These are phyloP conservation scores for Diarsia rubi DNA, from an alignment of 2,888 invertebrate genomes.

Conservation along the genomic window DNA sequence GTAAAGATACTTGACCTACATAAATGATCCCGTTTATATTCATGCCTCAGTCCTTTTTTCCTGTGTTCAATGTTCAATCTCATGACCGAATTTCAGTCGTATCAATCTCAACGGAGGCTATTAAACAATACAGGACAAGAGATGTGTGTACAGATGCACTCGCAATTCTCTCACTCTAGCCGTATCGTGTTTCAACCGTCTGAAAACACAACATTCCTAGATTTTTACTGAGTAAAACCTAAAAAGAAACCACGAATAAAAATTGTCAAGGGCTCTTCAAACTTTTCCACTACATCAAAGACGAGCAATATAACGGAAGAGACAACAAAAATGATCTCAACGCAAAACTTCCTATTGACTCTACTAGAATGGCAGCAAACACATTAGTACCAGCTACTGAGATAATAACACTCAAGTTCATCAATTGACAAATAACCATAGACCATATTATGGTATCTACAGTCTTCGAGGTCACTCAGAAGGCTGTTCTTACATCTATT, in stretches of 20 bases:
- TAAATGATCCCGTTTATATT: not conserved
- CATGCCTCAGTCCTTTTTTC: not conserved
- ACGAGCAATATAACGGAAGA: constrained; percentile 12
- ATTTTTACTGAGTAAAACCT: not conserved
- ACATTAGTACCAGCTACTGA: constrained; percentile 30
- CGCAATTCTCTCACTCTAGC: not conserved
- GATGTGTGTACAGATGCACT: not conserved
- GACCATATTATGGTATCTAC: constrained; percentile 35
- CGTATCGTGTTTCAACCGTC: not conserved
- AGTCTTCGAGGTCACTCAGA: constrained; percentile 58
- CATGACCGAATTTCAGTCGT: not conserved
- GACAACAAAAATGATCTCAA: constrained; percentile 14
- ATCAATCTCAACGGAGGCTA: not conserved
- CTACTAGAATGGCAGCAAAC: constrained; percentile 32
- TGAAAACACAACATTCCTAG: not conserved
- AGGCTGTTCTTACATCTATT: constrained; percentile 56
- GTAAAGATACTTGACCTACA: constrained; percentile 27
- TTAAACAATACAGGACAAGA: not conserved
- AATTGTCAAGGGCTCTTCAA: not conserved
- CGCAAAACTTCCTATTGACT: constrained; percentile 51
- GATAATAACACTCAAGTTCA: constrained; percentile 54
- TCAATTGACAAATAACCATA: constrained; percentile 34
- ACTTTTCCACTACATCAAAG: not conserved
- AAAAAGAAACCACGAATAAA: not conserved
- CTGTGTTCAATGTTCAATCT: not conserved